Conservation (phyloP, 2,797 vertebrate species). For the Pseudochromis fuscus region DNA sequence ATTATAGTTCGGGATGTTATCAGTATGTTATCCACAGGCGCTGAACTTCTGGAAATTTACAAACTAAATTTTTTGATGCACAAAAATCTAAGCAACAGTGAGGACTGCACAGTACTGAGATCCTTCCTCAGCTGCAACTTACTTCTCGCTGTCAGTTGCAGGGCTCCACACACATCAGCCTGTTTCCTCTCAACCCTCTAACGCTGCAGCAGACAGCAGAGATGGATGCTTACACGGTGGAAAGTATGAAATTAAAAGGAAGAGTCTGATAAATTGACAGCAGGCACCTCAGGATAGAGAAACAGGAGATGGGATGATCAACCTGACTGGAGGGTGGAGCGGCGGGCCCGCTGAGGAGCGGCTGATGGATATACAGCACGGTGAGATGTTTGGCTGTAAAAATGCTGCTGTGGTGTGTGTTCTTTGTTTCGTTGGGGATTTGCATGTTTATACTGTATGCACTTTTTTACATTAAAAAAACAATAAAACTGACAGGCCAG, state of each 20-base stretch:
- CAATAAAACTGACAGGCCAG: slow-evolving; percentile 23
- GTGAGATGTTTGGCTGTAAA: slow-evolving; percentile 55
- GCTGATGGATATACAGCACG: slow-evolving; percentile 64
- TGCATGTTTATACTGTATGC: slow-evolving; percentile 45
- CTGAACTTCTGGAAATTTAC: slow-evolving; percentile 3
- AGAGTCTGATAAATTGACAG: slow-evolving; percentile 80
- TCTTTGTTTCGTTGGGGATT: slow-evolving; percentile 60
- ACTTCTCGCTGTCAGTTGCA: slow-evolving; percentile 66
- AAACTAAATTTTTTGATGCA: background rate
- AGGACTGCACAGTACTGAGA: slow-evolving; percentile 24
- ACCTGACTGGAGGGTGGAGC: slow-evolving; percentile 68
- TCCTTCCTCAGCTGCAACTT: slow-evolving; percentile 60
- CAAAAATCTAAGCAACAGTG: slow-evolving; percentile 9
- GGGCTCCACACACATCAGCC: slow-evolving; percentile 67
- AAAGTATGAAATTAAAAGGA: slow-evolving; percentile 82
- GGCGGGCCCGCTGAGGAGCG: slow-evolving; percentile 54
- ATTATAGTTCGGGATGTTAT: too few species aligned
- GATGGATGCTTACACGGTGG: slow-evolving; percentile 79
- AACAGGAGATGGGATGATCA: slow-evolving; percentile 73
- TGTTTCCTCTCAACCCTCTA: slow-evolving; percentile 65
- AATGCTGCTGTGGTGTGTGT: slow-evolving; percentile 48
- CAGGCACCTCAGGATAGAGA: slow-evolving; percentile 79
- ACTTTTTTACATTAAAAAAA: slow-evolving; percentile 35
- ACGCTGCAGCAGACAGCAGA: slow-evolving; percentile 73
- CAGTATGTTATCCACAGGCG: background rate